These are phyloP conservation scores for Blastomussa wellsi DNA, from an alignment of 92 coral and sea anemone species.

Conservation along the genomic window DNA sequence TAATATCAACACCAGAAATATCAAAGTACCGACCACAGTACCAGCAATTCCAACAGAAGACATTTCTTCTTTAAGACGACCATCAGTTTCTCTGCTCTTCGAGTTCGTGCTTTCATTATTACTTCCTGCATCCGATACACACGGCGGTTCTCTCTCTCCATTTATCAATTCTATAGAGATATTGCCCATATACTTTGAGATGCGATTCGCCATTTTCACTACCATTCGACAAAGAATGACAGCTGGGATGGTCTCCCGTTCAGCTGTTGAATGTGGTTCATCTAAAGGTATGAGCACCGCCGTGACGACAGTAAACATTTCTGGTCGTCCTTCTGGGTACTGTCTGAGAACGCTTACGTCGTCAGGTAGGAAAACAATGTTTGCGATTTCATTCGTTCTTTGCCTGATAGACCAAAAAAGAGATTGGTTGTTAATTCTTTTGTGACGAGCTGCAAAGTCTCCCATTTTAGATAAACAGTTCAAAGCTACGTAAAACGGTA, in stretches of 20 bases:
- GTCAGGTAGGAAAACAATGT: conserved; percentile 1
- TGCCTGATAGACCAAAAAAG: not conserved
- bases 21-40: not conserved
- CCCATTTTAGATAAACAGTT: not conserved
- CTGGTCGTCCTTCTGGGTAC: not conserved
- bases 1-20: not conserved
- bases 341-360: conserved; percentile 26
- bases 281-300: conserved; percentile 36
- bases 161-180: conserved; percentile 25
- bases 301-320: conserved; percentile 11
- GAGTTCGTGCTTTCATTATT: not conserved
- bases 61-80: not conserved
- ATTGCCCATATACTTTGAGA: conserved; percentile 24
- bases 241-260: conserved; percentile 31
- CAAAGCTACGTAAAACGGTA: no score
- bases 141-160: conserved; percentile 43
- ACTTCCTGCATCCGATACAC: not conserved
- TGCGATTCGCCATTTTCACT: conserved; percentile 1
- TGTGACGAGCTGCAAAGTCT: not conserved
- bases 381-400: not conserved
- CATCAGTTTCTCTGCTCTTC: not conserved
- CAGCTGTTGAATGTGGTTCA: not conserved
- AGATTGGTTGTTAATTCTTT: not conserved
- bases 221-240: conserved; percentile 35
- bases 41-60: not conserved